A percentile compares a stretch with the other conserved stretches of the same genome.
These are phyloP conservation scores for Drosophila persimilis DNA, from an alignment of 1,140 invertebrate genomes.

Conservation along the genomic window DNA sequence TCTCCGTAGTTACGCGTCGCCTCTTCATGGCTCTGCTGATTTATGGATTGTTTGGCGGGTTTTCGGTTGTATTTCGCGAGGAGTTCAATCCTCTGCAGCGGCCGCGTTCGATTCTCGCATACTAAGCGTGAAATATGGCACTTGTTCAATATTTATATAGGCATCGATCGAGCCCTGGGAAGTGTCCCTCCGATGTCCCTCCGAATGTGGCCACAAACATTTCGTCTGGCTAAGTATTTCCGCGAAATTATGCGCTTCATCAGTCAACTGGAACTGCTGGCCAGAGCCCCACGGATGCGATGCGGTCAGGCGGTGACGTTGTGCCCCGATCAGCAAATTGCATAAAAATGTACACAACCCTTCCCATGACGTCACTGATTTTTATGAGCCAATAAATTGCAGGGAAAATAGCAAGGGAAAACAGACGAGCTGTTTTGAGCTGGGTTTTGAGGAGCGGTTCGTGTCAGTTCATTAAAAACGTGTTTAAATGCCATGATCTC, in stretches of 20 bases:
- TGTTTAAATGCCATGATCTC: conserved; percentile 40
- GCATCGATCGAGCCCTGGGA: conserved; percentile 13
- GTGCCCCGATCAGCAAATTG: conserved; percentile 26
- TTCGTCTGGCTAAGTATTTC: conserved; percentile 58
- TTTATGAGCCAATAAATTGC: background rate
- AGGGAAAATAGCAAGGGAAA: too few relatives aligned
- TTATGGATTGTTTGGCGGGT: conserved; percentile 19
- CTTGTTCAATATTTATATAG: conserved; percentile 75
- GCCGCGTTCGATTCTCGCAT: conserved; percentile 26
- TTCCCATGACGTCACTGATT: conserved; percentile 36
- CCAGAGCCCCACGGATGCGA: conserved; percentile 37
- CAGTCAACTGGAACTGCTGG: conserved; percentile 53
- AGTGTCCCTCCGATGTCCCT: conserved; percentile 23
- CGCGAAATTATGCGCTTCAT: conserved; percentile 77
- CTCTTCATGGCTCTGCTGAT: conserved; percentile 50
- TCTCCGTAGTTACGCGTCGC: conserved; percentile 49
- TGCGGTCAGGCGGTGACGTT: conserved; percentile 50
- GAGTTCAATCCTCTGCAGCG: conserved; percentile 32
- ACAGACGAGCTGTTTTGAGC: background rate
- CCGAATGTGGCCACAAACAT: conserved; percentile 29
- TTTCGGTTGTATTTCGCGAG: conserved; percentile 2
- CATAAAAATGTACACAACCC: conserved; percentile 33
- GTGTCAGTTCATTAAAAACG: background rate
- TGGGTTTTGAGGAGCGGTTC: background rate
- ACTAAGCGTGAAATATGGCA: conserved; percentile 79